These are phyloP conservation scores for Spizaetus ornatus DNA, from an alignment of 2,113 vertebrate genomes.

Conservation along the genomic window DNA sequence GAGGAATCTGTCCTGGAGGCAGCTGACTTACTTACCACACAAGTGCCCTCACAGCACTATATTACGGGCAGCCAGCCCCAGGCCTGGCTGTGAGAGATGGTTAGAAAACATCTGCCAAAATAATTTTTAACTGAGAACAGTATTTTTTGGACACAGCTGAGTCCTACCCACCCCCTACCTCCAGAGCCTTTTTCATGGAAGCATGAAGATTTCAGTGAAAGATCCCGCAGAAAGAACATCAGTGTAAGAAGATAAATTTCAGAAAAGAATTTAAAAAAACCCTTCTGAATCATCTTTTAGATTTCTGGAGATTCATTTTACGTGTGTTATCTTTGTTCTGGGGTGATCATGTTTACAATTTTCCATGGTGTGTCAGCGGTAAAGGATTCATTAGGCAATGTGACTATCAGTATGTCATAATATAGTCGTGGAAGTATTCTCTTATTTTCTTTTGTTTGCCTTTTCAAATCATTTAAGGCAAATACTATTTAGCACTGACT, in stretches of 20 bases:
- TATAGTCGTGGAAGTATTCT: not conserved
- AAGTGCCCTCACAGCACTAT: not conserved
- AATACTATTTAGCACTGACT: not conserved
- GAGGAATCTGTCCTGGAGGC: not conserved
- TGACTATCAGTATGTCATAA: not conserved
- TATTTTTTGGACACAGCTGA: not conserved
- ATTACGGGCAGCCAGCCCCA: not conserved
- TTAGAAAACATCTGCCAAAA: not conserved
- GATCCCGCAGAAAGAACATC: not conserved
- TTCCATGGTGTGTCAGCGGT: not conserved
- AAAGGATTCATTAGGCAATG: not conserved
- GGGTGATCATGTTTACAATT: not conserved
- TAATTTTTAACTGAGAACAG: not conserved
- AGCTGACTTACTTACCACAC: not conserved
- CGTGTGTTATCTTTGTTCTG: not conserved
- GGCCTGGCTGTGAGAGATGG: not conserved
- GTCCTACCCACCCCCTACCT: not conserved
- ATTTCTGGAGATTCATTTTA: not conserved
- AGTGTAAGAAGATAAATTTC: not conserved
- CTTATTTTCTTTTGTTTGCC: constrained; percentile 11
- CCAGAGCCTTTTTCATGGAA: not conserved
- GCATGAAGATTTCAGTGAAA: not conserved
- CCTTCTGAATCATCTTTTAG: accelerated
- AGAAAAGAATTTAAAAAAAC: not conserved
- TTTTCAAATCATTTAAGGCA: not conserved